A percentile compares a stretch with the other conserved stretches of the same genome.
These are phyloP conservation scores for Coenonympha arcania DNA, from an alignment of 2,888 invertebrate species.

Conservation along the genomic window DNA sequence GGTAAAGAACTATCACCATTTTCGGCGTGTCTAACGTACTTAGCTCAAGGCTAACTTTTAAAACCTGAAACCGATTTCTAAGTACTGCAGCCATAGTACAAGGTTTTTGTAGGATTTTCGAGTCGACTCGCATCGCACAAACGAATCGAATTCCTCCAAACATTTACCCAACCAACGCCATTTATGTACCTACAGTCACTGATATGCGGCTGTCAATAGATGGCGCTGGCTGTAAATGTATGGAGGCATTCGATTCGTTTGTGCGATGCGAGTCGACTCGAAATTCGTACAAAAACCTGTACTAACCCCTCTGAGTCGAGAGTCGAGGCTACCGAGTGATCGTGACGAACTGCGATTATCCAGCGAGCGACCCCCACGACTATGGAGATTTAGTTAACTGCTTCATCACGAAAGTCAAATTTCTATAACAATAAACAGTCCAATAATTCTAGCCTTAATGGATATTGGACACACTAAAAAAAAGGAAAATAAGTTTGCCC, in stretches of 20 bases:
- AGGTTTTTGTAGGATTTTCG: no score
- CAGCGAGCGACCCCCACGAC: conserved; percentile 45
- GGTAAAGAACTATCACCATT: background rate
- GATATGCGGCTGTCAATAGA: no score
- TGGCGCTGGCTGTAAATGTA: no score
- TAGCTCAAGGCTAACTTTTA: conserved; percentile 1
- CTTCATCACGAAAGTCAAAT: conserved; percentile 41
- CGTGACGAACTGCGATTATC: conserved; percentile 22
- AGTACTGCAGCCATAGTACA: no score
- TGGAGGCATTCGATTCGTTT: no score
- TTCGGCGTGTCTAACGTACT: background rate
- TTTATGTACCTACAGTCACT: no score
- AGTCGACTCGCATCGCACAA: no score
- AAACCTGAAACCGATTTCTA: conserved; percentile 13
- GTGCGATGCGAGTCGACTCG: no score
- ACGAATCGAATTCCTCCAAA: no score
- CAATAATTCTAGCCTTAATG: conserved; percentile 4
- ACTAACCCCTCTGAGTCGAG: no score
- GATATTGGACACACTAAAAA: conserved; percentile 16
- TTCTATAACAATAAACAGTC: conserved; percentile 15
- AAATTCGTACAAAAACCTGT: no score
- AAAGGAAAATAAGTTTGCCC: conserved; percentile 2
- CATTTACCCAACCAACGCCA: no score
- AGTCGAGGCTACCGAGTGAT: conserved; percentile 15
- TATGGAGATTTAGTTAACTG: conserved; percentile 53